phyloP scores from a whole-genome alignment of 1,140 invertebrate genomes.

The Tribolium castaneum region DNA sequence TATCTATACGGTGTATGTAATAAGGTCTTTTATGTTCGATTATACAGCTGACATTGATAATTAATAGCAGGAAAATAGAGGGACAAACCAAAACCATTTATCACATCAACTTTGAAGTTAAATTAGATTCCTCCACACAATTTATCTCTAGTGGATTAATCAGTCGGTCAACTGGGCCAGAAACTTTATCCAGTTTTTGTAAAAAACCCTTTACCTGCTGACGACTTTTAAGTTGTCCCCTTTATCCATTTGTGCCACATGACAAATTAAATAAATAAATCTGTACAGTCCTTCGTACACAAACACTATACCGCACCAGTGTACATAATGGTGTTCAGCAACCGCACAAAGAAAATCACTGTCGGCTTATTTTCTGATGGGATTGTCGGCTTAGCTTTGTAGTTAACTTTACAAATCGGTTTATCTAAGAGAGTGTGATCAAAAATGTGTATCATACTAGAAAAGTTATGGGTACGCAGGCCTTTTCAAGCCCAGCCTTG shows the following conservation, averaged over 20 bases:
- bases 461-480: conserved; percentile 31
- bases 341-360: conserved; percentile 26
- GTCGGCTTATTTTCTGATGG: conserved; percentile 41
- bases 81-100: conserved; percentile 30
- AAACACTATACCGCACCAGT: conserved; percentile 8
- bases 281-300: background rate
- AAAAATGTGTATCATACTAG: conserved; percentile 37
- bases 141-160: conserved; percentile 5
- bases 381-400: conserved; percentile 41
- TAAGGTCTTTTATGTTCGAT: conserved; percentile 38
- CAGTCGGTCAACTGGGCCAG: conserved; percentile 30
- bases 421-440: conserved; percentile 43
- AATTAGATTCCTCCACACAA: conserved; percentile 30
- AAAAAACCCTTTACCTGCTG: conserved; percentile 16
- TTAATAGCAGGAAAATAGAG: conserved; percentile 32
- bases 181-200: background rate
- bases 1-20: conserved; percentile 32
- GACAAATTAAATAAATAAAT: conserved; percentile 31
- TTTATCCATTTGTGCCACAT: conserved; percentile 39
- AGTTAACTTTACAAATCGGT: conserved; percentile 39
- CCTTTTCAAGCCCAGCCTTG: conserved; percentile 32
- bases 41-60: conserved; percentile 40
- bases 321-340: background rate
- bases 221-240: conserved; percentile 7
- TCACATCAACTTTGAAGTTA: conserved; percentile 25